A percentile compares a stretch with the other conserved stretches of the same genome.
These are phyloP conservation scores for Bos indicus DNA, from an alignment of 2,113 vertebrate genomes.

Conservation along the genomic window DNA sequence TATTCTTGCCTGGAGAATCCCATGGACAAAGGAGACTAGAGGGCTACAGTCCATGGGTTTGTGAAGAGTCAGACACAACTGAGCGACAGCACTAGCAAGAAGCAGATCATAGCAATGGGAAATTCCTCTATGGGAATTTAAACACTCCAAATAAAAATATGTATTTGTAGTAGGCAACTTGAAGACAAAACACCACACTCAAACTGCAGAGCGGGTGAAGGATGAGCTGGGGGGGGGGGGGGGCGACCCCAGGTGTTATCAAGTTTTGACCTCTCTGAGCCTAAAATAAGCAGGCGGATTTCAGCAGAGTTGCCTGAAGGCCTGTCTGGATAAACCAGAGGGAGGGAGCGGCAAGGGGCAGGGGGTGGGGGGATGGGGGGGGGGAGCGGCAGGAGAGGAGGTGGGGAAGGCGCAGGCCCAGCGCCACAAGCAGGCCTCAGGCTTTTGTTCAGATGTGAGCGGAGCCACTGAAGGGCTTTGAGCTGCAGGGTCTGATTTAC, in stretches of 20 bases:
- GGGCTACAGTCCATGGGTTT: background rate
- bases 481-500: background rate
- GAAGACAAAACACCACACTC: background rate
- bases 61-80: background rate
- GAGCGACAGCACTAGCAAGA: background rate
- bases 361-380: no score
- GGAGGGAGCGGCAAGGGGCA: no score
- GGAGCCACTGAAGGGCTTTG: background rate
- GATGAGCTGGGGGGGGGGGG: background rate
- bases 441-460: background rate
- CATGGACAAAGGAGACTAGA: background rate
- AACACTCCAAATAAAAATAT: slow-evolving; percentile 53
- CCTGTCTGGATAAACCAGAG: background rate
- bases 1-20: background rate
- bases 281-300: slow-evolving; percentile 22
- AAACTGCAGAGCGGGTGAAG: background rate
- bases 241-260: background rate
- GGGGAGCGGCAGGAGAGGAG: no score
- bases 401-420: background rate
- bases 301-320: background rate
- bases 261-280: background rate
- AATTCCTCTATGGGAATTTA: slow-evolving; percentile 51
- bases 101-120: background rate
- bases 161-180: slow-evolving; percentile 37
- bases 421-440: background rate